phyloP scores from a whole-genome alignment of 2,888 invertebrate genomes.

The Chalcosyrphus nemorum region DNA sequence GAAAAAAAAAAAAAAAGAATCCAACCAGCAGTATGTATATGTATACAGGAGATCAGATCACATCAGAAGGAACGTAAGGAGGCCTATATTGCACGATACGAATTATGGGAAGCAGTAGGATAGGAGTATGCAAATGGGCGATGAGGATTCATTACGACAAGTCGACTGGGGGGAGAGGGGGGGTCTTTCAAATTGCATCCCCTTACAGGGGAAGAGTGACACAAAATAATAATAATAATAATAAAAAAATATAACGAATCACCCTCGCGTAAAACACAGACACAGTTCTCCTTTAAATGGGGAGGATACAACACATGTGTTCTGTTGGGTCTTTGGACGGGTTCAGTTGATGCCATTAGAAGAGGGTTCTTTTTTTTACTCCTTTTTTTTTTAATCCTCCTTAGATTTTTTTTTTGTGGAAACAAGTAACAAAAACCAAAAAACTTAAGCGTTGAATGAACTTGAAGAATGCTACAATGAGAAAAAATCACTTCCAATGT shows the following conservation, averaged over 20 bases:
- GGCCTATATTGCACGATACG: neutral
- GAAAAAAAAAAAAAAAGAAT: too few species aligned
- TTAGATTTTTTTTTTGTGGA: constrained; percentile 9
- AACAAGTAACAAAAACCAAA: constrained; percentile 15
- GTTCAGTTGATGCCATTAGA: constrained; percentile 20
- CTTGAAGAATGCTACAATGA: constrained; percentile 9
- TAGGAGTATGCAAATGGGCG: neutral
- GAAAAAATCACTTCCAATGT: neutral
- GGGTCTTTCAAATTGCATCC: constrained; percentile 16
- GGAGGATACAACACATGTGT: constrained; percentile 21
- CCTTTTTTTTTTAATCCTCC: constrained; percentile 10
- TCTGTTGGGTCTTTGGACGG: constrained; percentile 9
- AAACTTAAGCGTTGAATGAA: constrained; percentile 49
- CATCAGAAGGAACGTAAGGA: neutral
- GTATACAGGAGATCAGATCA: constrained; percentile 3
- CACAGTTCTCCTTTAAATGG: constrained; percentile 7
- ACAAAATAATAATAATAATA: constrained; percentile 9
- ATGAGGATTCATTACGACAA: constrained; percentile 41
- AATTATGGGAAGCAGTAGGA: neutral
- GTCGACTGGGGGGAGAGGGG: neutral
- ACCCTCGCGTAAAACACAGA: constrained; percentile 8
- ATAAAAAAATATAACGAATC: neutral
- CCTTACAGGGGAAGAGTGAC: neutral
- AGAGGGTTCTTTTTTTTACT: constrained; percentile 11
- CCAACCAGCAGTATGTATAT: too few species aligned